Evolutionary conservation across 2,113 vertebrate species (phyloP).

Genomic region (Ctenodactylus gundi): DNA sequence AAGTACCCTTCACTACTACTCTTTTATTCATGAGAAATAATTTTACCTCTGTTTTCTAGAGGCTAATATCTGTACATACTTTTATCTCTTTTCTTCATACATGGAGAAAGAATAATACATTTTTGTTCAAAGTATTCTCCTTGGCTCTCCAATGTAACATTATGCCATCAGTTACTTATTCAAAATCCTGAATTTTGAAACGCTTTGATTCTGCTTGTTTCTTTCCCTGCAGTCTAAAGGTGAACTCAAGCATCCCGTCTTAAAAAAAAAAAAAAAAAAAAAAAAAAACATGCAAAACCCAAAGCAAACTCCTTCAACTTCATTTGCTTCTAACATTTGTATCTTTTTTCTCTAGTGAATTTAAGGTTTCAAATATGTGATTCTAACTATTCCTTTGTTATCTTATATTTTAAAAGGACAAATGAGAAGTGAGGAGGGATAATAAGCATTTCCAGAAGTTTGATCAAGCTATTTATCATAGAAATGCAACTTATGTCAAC

Average conservation of each 20-base stretch:
- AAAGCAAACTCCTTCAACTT: not conserved
- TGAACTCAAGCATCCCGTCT: not conserved
- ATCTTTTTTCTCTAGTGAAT: not conserved
- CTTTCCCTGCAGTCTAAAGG: not conserved
- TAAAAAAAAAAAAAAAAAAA: not conserved
- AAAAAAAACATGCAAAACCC: not conserved
- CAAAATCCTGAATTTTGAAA: not conserved
- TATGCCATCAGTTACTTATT: not conserved
- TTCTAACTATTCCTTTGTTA: not conserved
- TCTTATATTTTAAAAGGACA: not conserved
- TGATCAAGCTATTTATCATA: not conserved
- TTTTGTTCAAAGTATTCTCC: not conserved
- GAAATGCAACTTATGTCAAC: not conserved
- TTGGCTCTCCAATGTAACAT: not conserved
- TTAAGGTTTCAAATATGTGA: not conserved
- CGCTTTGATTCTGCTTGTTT: not conserved
- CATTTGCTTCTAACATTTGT: not conserved
- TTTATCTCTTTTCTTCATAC: not conserved
- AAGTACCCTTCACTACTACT: not conserved
- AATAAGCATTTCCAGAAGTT: conserved; percentile 36
- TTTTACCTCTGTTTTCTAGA: conserved; percentile 13
- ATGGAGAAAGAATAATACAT: not conserved
- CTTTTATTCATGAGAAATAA: not conserved
- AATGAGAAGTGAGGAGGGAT: not conserved
- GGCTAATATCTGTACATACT: not conserved